Base-by-base conservation (phyloP, 2,797 vertebrate species). In the Lutjanus argentimaculatus region DNA sequence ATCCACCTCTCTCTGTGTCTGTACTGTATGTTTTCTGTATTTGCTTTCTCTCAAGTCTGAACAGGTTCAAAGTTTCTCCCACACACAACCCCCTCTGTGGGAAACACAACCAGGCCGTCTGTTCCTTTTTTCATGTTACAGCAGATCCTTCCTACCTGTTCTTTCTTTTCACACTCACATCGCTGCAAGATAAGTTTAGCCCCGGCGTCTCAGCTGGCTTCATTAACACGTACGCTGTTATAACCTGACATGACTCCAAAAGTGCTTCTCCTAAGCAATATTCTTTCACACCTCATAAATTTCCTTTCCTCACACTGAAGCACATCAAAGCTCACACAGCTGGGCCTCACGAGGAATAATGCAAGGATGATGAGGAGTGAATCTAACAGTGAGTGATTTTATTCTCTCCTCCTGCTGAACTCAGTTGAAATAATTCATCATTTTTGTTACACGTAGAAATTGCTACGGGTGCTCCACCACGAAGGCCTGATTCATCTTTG, bases 41-140 rank as follows among this genome's bases (percentile, higher is more conserved):
- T 64, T 55, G 57, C 17, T 55, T 56, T 63, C 10, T 58, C n/a
- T 65, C 72, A 73, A 66, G 83, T 80, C 63, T 75, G 52, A 74
- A 84, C 87, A 86, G 15, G 79, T 72, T 75, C n/a, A 72, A 56
- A 36, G n/a, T 61, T 49, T 59, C 71, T 67, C 61, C 48, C 55
- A 25, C 64, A 55, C 61, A 56, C 36, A 19, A 2, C 2, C 58
- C 4, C 21, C 19, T 36, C 42, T 48, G 57, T 77, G 82, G 19
- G 68, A 70, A 69, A 68, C 21, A 30, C 22, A 30, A 16, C 2
- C 0, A 17, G 14, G 21, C 21, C 62, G 40, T 69, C 17, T 9
- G 14, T 56, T 48, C 63, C 14, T 57, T 61, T 69, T 42, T 76
- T 68, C 36, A 65, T 21, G 72, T 61, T 59, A 3, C 48, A 66